Base-by-base conservation (phyloP, 2,797 vertebrate species). In the Peromyscus aztecus region DNA sequence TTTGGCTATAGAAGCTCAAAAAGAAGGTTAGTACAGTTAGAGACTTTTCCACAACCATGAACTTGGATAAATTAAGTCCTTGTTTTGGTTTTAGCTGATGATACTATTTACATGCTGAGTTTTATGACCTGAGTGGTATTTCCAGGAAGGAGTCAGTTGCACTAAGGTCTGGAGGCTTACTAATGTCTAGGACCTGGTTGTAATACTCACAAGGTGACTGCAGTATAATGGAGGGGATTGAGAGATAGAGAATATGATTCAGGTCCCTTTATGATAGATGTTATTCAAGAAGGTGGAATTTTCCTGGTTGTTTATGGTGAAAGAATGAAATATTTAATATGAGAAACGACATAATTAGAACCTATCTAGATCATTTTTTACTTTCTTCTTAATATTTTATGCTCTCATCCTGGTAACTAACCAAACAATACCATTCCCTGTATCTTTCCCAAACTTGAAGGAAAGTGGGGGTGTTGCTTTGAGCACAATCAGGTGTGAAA, bases 401-500 rank as follows among this genome's bases (percentile, higher is more conserved):
- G 17, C 43, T 57, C 7, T 69, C 5, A 90, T 9, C 4, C 6
- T 16, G 76, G 23, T 46, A 73, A 75, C 90, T 75, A 73, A 78
- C 10, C 13, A 87, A 31, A 1, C 17, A 65, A 31, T 27, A 17
- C 46, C 82, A 27, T 67, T 59, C 69, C 7, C 37, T 3, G 80
- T 49, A 21, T 49, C 21, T 95, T 21, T 17, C 75, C 24, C 55
- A 71, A 89, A 75, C n/a, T 37, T 84, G 65, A 88, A 61, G 37
- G 9, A 94, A 97, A 90, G 6, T 93, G 9, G 23, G 88, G 16
- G 46, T 76, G 6, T 57, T 77, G 1, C 75, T 85, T 1, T 17
- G 21, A 95, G 78, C 69, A 81, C 73, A 40, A 69, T 93, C 92
- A 86, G 67, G 8, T 93, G 98, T 92, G 91, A 98, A 97, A 94